Base-by-base conservation (phyloP, 1,140 invertebrate genomes). In the Drosophila simulans region DNA sequence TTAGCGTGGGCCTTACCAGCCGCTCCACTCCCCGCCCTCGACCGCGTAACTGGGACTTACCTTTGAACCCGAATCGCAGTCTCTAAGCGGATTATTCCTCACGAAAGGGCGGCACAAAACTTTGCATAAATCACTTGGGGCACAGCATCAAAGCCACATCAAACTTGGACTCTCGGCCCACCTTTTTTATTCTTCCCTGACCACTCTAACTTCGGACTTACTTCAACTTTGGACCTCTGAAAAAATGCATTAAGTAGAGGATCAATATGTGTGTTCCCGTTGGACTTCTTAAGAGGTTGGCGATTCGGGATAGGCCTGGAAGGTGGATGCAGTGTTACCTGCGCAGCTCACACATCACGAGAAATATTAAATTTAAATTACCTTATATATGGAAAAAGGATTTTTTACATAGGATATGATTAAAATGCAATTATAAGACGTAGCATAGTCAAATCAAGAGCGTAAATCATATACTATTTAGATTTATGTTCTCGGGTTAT, bases 71-170 rank as follows among this genome's bases (percentile, higher is more conserved):
- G 45, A 66, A 53, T 45, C 45, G 43, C 10, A 35, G 10, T 62
- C 45, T 34, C 40, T 77, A 69, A 77, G 73, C 55, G 63, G 63
- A 63, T 77, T 77, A 77, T 27, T 45, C 13, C 52, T 54, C 25
- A 77, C 39, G 56, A 52, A 56, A 68, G 42, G 66, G 45, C 55
- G 34, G 25, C 13, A 60, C 42, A 25, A 54, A 69, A 60, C 72
- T 77, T 63, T 88, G 46, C 78, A 82, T 76, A 78, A 86, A 86
- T 85, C 60, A 59, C 40, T 76, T 11, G 53, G 53, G 45, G 20
- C 31, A 35, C 52, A 62, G 54, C 63, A 74, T 65, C 46, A 81
- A 66, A 77, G 68, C 66, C 56, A 70, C 59, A 70, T 71, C 45
- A 66, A 64, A 62, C 70, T 46, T 53, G 45, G 45, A 22, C 35